A percentile compares a stretch with the other conserved stretches of the same genome.
Evolutionary conservation across 2,113 vertebrate species (phyloP).

Genomic region (Puma concolor): DNA sequence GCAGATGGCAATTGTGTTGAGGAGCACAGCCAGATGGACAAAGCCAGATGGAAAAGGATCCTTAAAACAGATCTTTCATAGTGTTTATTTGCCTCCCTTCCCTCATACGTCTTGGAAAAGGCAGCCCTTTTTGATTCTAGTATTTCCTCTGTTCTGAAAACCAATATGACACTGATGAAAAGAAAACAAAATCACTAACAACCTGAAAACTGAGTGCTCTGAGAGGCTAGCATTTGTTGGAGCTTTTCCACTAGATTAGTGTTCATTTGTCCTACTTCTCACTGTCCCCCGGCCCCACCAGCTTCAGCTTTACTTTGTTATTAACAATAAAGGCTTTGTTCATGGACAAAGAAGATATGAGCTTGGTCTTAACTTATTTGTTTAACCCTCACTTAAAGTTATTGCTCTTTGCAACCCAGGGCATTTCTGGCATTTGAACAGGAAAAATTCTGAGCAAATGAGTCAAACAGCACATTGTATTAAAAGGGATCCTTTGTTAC

Average conservation of each 20-base stretch:
- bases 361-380: neutral
- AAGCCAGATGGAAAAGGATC: neutral
- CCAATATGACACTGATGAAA: neutral
- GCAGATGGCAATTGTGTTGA: neutral
- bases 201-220: neutral
- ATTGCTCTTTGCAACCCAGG: neutral
- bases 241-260: neutral
- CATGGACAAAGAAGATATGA: neutral
- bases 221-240: neutral
- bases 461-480: constrained; percentile 15
- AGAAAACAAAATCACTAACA: neutral
- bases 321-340: constrained; percentile 26
- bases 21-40: neutral
- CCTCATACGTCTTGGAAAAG: neutral
- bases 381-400: constrained; percentile 22
- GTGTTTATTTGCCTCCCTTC: neutral
- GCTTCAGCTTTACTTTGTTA: neutral
- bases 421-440: constrained; percentile 41
- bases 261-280: neutral
- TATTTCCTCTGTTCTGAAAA: neutral
- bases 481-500: neutral
- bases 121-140: neutral
- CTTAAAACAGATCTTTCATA: neutral
- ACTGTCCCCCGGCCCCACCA: rapidly evolving
- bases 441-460: neutral